A percentile compares a stretch with the other conserved stretches of the same genome.
phyloP scores from a whole-genome alignment of 2,888 invertebrate species.

The Sclerodermus sp. region DNA sequence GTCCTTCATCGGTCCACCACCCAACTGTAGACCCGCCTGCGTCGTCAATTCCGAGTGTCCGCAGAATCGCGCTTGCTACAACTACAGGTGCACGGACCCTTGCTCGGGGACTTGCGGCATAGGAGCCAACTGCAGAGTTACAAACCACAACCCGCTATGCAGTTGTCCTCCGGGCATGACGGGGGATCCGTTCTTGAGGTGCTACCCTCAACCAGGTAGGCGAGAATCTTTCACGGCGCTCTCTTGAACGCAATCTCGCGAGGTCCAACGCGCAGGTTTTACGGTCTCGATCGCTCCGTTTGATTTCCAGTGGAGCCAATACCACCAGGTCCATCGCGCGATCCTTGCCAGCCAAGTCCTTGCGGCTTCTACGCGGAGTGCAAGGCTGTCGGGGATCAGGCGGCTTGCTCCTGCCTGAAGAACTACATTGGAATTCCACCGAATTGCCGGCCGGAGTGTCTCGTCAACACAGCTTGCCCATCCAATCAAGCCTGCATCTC shows the following conservation, averaged over 20 bases:
- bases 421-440: slow-evolving; percentile 72
- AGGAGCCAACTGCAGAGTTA: slow-evolving; percentile 76
- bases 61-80: slow-evolving; percentile 77
- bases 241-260: slow-evolving; percentile 31
- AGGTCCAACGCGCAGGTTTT: slow-evolving; percentile 62
- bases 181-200: slow-evolving; percentile 80
- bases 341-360: slow-evolving; percentile 74
- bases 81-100: slow-evolving; percentile 80
- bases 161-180: slow-evolving; percentile 73
- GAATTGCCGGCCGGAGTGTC: slow-evolving; percentile 69
- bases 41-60: slow-evolving; percentile 80
- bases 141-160: slow-evolving; percentile 82
- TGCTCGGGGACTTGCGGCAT: slow-evolving; percentile 81
- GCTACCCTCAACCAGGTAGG: slow-evolving; percentile 61
- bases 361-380: slow-evolving; percentile 74
- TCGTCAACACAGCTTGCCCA: slow-evolving; percentile 67
- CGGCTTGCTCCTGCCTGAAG: slow-evolving; percentile 67
- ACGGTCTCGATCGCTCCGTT: too few species aligned
- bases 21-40: slow-evolving; percentile 83
- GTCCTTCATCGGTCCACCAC: slow-evolving; percentile 74
- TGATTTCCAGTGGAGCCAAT: slow-evolving; percentile 20
- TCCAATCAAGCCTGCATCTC: slow-evolving; percentile 70
- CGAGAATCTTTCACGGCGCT: neutral
- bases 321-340: slow-evolving; percentile 52
- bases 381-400: slow-evolving; percentile 63